Percentiles rank a stretch among this genome's conserved stretches.
These are phyloP conservation scores for Megaleporinus macrocephalus DNA, from an alignment of 2,113 vertebrate species.

Conservation along the genomic window DNA sequence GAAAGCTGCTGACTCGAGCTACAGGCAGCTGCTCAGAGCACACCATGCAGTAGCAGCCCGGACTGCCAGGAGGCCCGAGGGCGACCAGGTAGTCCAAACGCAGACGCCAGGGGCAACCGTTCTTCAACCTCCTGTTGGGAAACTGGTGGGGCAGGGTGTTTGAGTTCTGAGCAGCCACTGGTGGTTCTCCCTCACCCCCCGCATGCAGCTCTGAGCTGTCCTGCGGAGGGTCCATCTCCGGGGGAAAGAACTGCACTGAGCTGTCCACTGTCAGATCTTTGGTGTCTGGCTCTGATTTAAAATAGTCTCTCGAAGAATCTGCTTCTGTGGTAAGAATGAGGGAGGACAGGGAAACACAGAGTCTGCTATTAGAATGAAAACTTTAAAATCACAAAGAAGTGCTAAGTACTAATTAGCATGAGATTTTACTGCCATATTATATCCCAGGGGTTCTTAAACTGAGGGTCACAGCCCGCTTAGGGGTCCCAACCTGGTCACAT, in stretches of 20 bases:
- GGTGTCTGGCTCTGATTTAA: constrained; percentile 71
- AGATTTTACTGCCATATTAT: neutral
- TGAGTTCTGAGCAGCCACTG: neutral
- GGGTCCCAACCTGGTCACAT: too few relatives aligned
- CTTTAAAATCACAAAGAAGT: too few relatives aligned
- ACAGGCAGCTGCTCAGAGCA: constrained; percentile 84
- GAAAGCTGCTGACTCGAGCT: constrained; percentile 84
- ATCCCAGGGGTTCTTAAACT: neutral
- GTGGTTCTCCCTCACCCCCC: constrained; percentile 45
- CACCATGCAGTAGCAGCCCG: constrained; percentile 87
- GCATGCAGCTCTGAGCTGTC: constrained; percentile 49
- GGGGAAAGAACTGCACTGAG: constrained; percentile 57
- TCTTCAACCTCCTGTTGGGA: constrained; percentile 67
- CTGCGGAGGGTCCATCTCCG: constrained; percentile 58
- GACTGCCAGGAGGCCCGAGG: constrained; percentile 77
- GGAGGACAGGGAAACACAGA: constrained; percentile 4
- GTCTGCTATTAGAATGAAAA: too few relatives aligned
- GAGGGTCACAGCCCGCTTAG: too few relatives aligned
- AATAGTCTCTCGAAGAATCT: constrained; percentile 51
- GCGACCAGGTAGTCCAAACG: constrained; percentile 89
- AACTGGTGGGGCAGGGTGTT: neutral
- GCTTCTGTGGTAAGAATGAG: constrained; percentile 48
- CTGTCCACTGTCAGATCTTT: constrained; percentile 61
- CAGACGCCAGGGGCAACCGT: constrained; percentile 80
- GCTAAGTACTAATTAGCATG: too few relatives aligned